A percentile compares a stretch with the other conserved stretches of the same genome.
Conservation (phyloP, 2,888 invertebrate genomes). For the Acrobasis repandana region DNA sequence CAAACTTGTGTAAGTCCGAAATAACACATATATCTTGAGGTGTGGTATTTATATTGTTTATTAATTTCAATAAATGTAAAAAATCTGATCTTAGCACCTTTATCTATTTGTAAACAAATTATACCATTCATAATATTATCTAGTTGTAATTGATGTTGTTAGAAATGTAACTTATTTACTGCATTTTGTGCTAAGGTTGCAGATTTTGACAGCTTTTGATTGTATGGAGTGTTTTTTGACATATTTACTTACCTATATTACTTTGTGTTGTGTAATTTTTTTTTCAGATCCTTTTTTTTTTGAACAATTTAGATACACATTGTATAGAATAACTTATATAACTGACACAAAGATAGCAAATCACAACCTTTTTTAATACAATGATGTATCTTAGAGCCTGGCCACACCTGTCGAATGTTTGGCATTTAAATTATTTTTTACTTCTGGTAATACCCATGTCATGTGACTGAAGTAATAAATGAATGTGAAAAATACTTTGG, state of each 20-base stretch:
- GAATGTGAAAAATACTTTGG: no score
- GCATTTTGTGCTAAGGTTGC: conserved; percentile 62
- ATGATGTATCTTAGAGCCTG: no score
- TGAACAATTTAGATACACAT: conserved; percentile 64
- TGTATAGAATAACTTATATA: conserved; percentile 37
- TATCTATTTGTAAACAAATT: conserved; percentile 31
- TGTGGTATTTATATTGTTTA: conserved; percentile 46
- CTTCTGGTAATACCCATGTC: no score
- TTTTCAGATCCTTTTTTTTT: conserved; percentile 56
- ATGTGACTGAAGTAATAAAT: no score
- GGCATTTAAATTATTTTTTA: no score
- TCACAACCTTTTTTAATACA: background rate
- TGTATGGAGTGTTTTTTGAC: conserved; percentile 73
- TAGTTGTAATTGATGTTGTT: conserved; percentile 38
- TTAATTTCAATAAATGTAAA: conserved; percentile 43
- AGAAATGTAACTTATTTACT: conserved; percentile 40
- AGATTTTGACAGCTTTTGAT: conserved; percentile 58
- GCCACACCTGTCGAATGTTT: no score
- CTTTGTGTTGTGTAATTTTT: conserved; percentile 57
- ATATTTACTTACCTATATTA: conserved; percentile 55
- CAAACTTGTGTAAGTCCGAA: conserved; percentile 57
- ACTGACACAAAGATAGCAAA: background rate
- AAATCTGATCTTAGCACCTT: conserved; percentile 67
- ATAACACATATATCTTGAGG: conserved; percentile 45
- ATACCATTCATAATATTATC: conserved; percentile 31